Evolutionary conservation across 2,888 invertebrate species (phyloP).

Genomic region (Lacanobia wlatinum): DNA sequence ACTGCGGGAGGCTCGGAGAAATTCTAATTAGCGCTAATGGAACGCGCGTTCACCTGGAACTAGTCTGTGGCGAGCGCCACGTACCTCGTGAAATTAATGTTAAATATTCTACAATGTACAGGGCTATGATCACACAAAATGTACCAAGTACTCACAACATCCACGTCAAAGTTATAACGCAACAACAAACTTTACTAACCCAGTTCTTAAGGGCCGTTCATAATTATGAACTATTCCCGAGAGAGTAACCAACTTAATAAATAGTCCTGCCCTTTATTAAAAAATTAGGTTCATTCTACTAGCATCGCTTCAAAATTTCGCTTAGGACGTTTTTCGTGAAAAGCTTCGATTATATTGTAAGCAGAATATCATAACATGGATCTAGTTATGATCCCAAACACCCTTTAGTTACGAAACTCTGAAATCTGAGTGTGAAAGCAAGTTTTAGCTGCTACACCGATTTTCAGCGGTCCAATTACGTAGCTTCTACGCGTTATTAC

Average conservation of each 20-base stretch:
- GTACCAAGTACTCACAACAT: constrained; percentile 29
- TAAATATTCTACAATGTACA: constrained; percentile 65
- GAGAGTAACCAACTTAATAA: constrained; percentile 30
- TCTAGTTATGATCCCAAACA: neutral
- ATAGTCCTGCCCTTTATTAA: constrained; percentile 7
- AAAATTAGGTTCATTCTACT: too few species aligned
- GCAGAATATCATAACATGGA: neutral
- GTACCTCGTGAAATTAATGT: constrained; percentile 71
- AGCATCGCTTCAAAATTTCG: too few species aligned
- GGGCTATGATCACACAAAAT: constrained; percentile 53
- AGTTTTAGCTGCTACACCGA: neutral
- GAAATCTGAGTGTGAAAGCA: constrained; percentile 2
- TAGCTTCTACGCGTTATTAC: constrained; percentile 14
- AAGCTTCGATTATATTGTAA: too few species aligned
- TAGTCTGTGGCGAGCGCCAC: constrained; percentile 71
- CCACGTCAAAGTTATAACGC: constrained; percentile 48
- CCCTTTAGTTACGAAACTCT: neutral
- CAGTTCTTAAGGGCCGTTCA: constrained; percentile 46
- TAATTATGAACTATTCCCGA: constrained; percentile 42
- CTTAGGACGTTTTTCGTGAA: too few species aligned
- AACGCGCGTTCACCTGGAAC: constrained; percentile 81
- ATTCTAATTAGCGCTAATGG: constrained; percentile 89
- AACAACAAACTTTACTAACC: constrained; percentile 53
- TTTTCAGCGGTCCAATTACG: constrained; percentile 4
- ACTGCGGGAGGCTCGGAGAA: constrained; percentile 72